Percentiles rank a stretch among this genome's conserved stretches.
Conservation (phyloP, 2,113 vertebrate species). For the Paramisgurnus dabryanus region DNA sequence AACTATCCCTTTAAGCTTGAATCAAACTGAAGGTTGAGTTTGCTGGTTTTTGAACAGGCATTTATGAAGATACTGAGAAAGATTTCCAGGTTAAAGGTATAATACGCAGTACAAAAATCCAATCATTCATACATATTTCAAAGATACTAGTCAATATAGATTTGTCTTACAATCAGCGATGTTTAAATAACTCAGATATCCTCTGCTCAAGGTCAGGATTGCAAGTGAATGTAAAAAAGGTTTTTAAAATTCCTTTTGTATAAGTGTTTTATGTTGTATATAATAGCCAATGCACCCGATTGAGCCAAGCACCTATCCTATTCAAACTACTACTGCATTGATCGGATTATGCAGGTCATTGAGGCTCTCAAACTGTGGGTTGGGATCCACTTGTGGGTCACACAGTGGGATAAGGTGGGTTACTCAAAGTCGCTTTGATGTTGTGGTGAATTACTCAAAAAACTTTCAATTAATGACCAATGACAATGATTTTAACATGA, state of each 20-base stretch:
- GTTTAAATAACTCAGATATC: background rate
- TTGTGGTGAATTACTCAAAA: too few species aligned
- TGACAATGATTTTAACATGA: too few species aligned
- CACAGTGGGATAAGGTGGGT: too few species aligned
- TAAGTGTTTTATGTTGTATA: background rate
- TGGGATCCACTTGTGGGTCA: background rate
- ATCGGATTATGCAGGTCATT: background rate
- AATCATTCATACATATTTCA: background rate
- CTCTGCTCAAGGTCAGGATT: slow-evolving; percentile 15
- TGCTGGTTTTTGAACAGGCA: slow-evolving; percentile 8
- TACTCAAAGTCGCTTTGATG: too few species aligned
- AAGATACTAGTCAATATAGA: background rate
- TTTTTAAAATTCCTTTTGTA: background rate
- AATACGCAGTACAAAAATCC: background rate
- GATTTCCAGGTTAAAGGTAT: background rate
- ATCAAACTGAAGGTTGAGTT: slow-evolving; percentile 18
- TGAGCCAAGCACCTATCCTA: background rate
- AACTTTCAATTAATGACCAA: too few species aligned
- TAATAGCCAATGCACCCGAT: background rate
- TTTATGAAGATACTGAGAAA: background rate
- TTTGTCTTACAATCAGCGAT: background rate
- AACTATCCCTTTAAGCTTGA: background rate
- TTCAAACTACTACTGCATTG: too few species aligned
- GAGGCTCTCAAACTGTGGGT: background rate
- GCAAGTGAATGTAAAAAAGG: background rate